phyloP scores from a whole-genome alignment of 2,797 vertebrate genomes.

The Chrosomus eos region DNA sequence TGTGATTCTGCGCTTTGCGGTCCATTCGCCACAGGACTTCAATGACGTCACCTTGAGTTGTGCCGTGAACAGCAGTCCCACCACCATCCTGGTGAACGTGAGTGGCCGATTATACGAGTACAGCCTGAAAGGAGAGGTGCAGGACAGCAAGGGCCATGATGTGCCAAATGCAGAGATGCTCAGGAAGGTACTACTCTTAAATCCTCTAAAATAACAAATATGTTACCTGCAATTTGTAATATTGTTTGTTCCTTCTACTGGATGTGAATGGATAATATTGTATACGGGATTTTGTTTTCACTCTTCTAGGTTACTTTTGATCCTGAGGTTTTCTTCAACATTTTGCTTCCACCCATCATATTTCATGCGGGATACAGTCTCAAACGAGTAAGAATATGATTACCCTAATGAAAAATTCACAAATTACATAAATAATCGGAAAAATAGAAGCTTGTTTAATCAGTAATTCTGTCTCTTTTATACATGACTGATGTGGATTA shows the following conservation, averaged over 20 bases:
- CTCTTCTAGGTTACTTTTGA: slow-evolving; percentile 93
- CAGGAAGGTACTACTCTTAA: slow-evolving; percentile 82
- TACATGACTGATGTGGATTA: not conserved
- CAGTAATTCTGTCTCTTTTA: not conserved
- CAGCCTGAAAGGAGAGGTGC: slow-evolving; percentile 92
- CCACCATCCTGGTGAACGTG: slow-evolving; percentile 92
- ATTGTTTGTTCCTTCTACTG: not conserved
- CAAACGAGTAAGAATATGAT: slow-evolving; percentile 86
- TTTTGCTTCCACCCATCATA: slow-evolving; percentile 97
- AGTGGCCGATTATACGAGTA: slow-evolving; percentile 96
- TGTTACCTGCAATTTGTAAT: not conserved
- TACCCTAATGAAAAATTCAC: not conserved
- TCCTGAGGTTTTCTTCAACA: slow-evolving; percentile 99
- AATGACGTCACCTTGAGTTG: slow-evolving; percentile 88
- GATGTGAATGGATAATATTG: not conserved
- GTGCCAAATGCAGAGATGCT: slow-evolving; percentile 96
- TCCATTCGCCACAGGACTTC: slow-evolving; percentile 88
- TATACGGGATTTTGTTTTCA: not conserved
- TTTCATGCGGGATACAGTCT: slow-evolving; percentile 98
- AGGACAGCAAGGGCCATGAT: slow-evolving; percentile 84
- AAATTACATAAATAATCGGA: not conserved
- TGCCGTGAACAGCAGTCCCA: slow-evolving; percentile 87
- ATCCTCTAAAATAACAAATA: not conserved
- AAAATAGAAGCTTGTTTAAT: not conserved
- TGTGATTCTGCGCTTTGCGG: slow-evolving; percentile 90